A percentile compares a stretch with the other conserved stretches of the same genome.
Evolutionary conservation across 2,888 invertebrate species (phyloP).

Genomic region (Lasioglossum morio): DNA sequence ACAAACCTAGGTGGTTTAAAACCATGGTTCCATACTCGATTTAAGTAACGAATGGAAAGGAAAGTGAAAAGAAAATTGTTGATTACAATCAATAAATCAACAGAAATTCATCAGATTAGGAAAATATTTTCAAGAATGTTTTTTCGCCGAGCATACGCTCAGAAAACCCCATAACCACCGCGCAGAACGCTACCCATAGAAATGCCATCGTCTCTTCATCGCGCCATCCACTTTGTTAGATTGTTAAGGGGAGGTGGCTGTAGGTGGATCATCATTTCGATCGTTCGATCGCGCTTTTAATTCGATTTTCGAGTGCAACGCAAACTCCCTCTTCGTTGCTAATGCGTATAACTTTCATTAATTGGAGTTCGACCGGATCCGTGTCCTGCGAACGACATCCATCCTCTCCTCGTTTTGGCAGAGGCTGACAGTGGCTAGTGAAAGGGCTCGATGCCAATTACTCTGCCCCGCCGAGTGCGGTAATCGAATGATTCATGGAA

Average conservation of each 20-base stretch:
- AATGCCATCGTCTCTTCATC: neutral
- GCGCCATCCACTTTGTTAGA: neutral
- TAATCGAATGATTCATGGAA: conserved; percentile 24
- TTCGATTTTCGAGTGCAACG: conserved; percentile 40
- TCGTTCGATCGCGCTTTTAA: conserved; percentile 32
- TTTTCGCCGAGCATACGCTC: neutral
- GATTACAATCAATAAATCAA: neutral
- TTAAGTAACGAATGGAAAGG: neutral
- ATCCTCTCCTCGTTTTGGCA: neutral
- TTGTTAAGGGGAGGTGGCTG: neutral
- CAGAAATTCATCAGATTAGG: no score
- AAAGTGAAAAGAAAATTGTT: neutral
- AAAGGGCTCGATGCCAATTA: conserved; percentile 38
- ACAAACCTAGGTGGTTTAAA: no score
- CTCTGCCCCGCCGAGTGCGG: conserved; percentile 1
- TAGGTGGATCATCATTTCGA: conserved; percentile 2
- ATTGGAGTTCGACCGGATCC: conserved; percentile 44
- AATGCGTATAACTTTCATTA: conserved; percentile 51
- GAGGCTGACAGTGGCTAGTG: conserved; percentile 27
- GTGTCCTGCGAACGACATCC: conserved; percentile 9
- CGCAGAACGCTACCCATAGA: neutral
- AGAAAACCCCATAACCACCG: conserved; percentile 3
- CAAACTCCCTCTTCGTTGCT: conserved; percentile 30
- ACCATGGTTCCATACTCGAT: neutral
- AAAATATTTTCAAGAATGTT: neutral